A percentile compares a stretch with the other conserved stretches of the same genome.
These are phyloP conservation scores for Enteromius thamalakanensis DNA, from an alignment of 2,797 vertebrate species.

Conservation along the genomic window DNA sequence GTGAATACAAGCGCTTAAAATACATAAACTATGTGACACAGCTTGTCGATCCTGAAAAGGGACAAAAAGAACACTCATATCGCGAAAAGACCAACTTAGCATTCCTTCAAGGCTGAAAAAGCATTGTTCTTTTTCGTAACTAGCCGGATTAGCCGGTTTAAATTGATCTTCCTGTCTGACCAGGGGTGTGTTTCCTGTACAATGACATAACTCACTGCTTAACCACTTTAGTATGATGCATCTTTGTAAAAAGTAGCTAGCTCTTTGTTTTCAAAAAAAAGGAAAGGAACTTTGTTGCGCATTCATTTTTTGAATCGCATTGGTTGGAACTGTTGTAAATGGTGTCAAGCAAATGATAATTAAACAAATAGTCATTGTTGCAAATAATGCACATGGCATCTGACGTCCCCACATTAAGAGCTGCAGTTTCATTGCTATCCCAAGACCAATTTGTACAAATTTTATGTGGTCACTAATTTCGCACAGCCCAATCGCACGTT, in stretches of 20 bases:
- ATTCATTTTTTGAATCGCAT: neutral
- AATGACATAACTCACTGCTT: neutral
- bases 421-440: too few relatives aligned
- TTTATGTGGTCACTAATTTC: too few relatives aligned
- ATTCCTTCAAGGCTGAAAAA: constrained; percentile 27
- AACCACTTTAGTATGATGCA: neutral
- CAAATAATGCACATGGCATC: neutral
- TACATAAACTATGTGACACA: constrained; percentile 66
- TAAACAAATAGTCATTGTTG: neutral
- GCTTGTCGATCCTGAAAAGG: constrained; percentile 50
- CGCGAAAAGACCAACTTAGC: constrained; percentile 16
- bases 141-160: neutral
- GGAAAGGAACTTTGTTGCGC: neutral
- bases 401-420: neutral
- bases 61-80: constrained; percentile 28
- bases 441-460: too few relatives aligned
- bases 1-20: constrained; percentile 15
- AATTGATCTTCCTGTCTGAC: neutral
- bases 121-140: neutral
- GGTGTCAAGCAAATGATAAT: neutral
- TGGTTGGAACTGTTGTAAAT: neutral
- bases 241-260: neutral
- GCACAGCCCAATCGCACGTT: too few relatives aligned
- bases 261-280: neutral
- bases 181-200: neutral